Percentiles rank a stretch among this genome's conserved stretches.
phyloP scores from a whole-genome alignment of 2,888 invertebrate species.

The Ectemnius cavifrons region DNA sequence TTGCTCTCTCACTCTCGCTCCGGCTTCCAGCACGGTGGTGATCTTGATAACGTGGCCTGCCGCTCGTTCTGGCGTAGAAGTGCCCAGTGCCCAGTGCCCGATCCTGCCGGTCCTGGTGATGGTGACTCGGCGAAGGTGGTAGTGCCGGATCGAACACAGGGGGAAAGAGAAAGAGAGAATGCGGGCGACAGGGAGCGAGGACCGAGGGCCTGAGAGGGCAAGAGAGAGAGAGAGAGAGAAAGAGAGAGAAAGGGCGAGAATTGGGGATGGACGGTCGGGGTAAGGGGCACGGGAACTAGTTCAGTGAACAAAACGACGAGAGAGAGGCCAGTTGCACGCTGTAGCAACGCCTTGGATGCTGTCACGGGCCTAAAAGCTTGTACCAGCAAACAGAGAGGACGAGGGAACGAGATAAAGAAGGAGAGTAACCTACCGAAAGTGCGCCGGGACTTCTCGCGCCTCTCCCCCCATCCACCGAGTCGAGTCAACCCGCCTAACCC shows the following conservation, averaged over 20 bases:
- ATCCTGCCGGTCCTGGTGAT: conserved; percentile 42
- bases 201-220: no score
- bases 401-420: background rate
- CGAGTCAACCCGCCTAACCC: conserved; percentile 8
- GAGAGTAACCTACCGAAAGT: conserved; percentile 18
- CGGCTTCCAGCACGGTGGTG: conserved; percentile 56
- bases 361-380: conserved; percentile 48
- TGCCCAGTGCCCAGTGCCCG: conserved; percentile 10
- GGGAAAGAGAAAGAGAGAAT: background rate
- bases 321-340: conserved; percentile 66
- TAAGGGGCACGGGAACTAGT: conserved; percentile 75
- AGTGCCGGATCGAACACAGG: conserved; percentile 36
- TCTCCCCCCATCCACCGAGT: background rate
- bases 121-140: conserved; percentile 53
- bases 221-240: background rate
- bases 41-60: conserved; percentile 60
- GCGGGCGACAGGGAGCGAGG: background rate
- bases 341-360: conserved; percentile 60
- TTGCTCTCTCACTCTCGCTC: conserved; percentile 23
- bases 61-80: background rate
- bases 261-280: conserved; percentile 50
- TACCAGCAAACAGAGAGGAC: conserved; percentile 13
- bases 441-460: conserved; percentile 8
- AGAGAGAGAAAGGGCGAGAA: background rate
- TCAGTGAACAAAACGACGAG: conserved; percentile 77